Evolutionary conservation across 1,140 invertebrate genomes (phyloP).

Genomic region (Pseudomyrmex concolor): DNA sequence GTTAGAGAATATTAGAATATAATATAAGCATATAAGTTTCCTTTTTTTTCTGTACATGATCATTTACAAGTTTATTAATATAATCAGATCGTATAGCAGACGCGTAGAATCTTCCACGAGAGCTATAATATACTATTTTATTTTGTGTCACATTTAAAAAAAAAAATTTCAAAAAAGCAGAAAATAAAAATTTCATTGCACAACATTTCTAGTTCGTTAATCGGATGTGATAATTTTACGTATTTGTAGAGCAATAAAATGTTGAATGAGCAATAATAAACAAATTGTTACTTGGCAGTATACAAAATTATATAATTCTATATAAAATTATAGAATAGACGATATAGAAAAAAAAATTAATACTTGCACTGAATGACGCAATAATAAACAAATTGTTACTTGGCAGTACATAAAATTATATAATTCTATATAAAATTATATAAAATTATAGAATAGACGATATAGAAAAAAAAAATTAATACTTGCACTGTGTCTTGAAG

Average conservation of each 20-base stretch:
- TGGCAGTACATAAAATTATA: no score
- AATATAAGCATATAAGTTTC: constrained; percentile 56
- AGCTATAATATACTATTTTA: constrained; percentile 41
- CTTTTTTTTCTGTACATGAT: constrained; percentile 63
- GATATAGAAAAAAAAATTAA: no score
- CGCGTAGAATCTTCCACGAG: constrained; percentile 62
- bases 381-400: background rate
- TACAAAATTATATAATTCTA: no score
- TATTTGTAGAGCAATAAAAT: constrained; percentile 22
- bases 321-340: background rate
- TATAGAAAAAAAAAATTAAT: no score
- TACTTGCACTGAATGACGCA: background rate
- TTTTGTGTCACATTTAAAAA: constrained; percentile 16
- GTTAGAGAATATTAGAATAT: constrained; percentile 61
- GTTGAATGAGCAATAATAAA: background rate
- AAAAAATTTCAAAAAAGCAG: constrained; percentile 20
- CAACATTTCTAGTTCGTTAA: constrained; percentile 10
- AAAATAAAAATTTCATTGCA: constrained; percentile 43
- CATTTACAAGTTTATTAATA: constrained; percentile 66
- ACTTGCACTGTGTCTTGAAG: no score
- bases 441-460: no score
- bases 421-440: no score
- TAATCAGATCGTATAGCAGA: constrained; percentile 63
- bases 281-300: background rate
- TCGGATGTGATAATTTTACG: background rate